Base-by-base conservation (phyloP, 2,113 vertebrate species). In the Archilochus colubris region DNA sequence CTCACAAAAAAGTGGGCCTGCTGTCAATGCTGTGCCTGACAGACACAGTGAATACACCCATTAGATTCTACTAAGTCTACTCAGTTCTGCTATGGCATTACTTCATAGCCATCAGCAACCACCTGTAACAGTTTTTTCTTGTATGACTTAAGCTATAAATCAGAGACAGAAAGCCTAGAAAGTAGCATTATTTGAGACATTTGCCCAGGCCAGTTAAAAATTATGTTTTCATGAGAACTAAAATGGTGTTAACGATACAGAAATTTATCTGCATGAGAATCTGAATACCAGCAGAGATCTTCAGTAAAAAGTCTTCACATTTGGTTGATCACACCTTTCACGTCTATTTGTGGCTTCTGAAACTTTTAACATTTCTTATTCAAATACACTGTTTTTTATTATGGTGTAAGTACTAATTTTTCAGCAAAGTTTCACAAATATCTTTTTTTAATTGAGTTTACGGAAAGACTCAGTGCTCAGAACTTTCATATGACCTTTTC, bases 171-270 rank as follows among this genome's bases (percentile, higher is more conserved):
- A 86, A 75, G n/a, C 24, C 44, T 33, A 58, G 24, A 33, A 91
- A 89, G 38, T 3, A 43, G 36, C 28, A 51, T 62, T 68, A 59
- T 57, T 48, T 51, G 21, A 86, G 54, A 85, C 24, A 38, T 31
- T 21, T 67, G 64, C 72, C 51, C 62, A 21, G 14, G 25, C 40
- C 23, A 78, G 14, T n/a, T 78, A 57, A 68, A 79, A 14, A 55
- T 33, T 15, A 43, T 14, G 5, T 59, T 50, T 82, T 67, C 18
- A 62, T 8, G 22, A 81, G 31, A 83, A 70, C 14, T 22, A 10
- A 59, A 81, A 74, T 20, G 0, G 66, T 44, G 15, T 57, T 63
- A 84, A 91, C 0, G 0, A 57, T 13, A 19, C 69, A 91, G 23
- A 77, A 77, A 24, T 51, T 63, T 40, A 44, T 7, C 30, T 51